Conservation (phyloP, 2,797 vertebrate species). For the Melanotaenia maccullochi region DNA sequence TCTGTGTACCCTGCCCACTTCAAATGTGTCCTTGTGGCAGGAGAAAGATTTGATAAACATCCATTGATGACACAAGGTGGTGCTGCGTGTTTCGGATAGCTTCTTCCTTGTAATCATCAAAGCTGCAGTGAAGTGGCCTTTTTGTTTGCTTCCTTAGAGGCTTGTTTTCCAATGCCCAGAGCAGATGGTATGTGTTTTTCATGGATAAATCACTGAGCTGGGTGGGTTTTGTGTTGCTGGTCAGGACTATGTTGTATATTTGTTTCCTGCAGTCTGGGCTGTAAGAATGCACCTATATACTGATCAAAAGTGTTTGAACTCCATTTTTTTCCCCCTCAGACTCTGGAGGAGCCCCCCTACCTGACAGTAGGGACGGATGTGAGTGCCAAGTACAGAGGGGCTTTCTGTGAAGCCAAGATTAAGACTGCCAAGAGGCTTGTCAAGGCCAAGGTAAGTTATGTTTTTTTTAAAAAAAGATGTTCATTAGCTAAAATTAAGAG, state of each 20-base stretch:
- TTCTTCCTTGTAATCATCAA: slow-evolving; percentile 62
- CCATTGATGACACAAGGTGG: slow-evolving; percentile 64
- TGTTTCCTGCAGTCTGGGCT: slow-evolving; percentile 32
- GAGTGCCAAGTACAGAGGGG: slow-evolving; percentile 88
- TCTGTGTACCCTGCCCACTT: slow-evolving; percentile 34
- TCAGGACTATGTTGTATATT: slow-evolving; percentile 33
- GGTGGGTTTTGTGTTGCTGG: slow-evolving; percentile 50
- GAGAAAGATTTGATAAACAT: slow-evolving; percentile 52
- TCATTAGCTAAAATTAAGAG: slow-evolving; percentile 38
- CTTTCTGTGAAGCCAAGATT: slow-evolving; percentile 89
- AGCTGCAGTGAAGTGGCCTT: slow-evolving; percentile 69
- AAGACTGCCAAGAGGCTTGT: slow-evolving; percentile 87
- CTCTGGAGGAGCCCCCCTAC: slow-evolving; percentile 87
- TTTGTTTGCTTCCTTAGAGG: slow-evolving; percentile 68
- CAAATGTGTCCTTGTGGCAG: slow-evolving; percentile 43
- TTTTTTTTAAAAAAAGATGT: slow-evolving; percentile 27
- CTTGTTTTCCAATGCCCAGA: slow-evolving; percentile 73
- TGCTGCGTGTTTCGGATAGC: slow-evolving; percentile 54
- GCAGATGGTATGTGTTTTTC: slow-evolving; percentile 78
- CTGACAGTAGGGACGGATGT: slow-evolving; percentile 88
- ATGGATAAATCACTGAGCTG: slow-evolving; percentile 68
- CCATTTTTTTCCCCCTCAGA: slow-evolving; percentile 59
- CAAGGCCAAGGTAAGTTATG: slow-evolving; percentile 86
- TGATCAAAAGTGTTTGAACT: slow-evolving; percentile 21
- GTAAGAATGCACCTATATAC: slow-evolving; percentile 42